These are phyloP conservation scores for Campoplex capitator DNA, from an alignment of 2,888 invertebrate genomes.

Conservation along the genomic window DNA sequence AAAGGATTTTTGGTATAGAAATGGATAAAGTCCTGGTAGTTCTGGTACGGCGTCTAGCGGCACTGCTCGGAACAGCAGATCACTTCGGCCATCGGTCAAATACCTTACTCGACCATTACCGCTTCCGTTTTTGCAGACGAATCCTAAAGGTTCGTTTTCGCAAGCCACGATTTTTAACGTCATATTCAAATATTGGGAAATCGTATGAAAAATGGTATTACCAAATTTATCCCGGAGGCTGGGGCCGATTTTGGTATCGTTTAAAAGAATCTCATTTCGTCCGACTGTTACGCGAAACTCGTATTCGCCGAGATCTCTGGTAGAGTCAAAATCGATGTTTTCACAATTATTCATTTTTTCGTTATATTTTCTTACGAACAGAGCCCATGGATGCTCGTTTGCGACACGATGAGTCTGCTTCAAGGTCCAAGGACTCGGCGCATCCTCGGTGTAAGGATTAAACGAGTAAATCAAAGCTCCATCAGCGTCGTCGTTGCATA, in stretches of 20 bases:
- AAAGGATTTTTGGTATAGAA: background rate
- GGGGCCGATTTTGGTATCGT: background rate
- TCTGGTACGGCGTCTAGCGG: background rate
- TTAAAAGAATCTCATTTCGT: background rate
- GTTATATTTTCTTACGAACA: background rate
- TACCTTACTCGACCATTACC: background rate
- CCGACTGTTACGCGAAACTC: background rate
- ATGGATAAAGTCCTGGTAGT: background rate
- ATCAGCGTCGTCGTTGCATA: constrained; percentile 60
- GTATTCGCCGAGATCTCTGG: constrained; percentile 11
- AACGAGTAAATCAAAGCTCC: constrained; percentile 60
- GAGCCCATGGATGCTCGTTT: constrained; percentile 28
- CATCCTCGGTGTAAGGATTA: constrained; percentile 65
- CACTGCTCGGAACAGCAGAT: background rate
- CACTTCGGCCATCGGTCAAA: background rate
- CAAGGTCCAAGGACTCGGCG: constrained; percentile 63
- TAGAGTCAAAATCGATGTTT: constrained; percentile 26
- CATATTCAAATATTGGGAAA: background rate
- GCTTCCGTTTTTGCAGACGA: background rate
- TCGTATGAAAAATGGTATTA: background rate
- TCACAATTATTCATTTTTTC: background rate
- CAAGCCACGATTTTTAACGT: background rate
- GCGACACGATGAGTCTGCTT: background rate
- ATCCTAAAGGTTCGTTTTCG: background rate
- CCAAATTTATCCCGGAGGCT: background rate